Base-by-base conservation (phyloP, 2,888 invertebrate genomes). In the Fabriciana adippe region DNA sequence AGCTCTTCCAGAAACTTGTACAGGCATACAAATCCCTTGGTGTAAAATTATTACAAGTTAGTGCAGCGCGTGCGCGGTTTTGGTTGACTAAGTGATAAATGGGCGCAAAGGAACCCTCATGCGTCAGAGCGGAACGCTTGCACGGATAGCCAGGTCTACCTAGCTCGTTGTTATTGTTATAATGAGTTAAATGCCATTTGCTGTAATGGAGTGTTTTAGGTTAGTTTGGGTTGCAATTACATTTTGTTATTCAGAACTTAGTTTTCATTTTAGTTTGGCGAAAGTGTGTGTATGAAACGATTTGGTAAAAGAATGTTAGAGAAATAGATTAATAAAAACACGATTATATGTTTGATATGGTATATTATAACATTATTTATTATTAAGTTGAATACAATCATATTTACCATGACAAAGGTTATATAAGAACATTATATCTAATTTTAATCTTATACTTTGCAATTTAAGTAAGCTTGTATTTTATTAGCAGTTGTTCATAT, bases 11-110 rank as follows among this genome's bases (percentile, higher is more conserved):
- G 8, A 41, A 2, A 41, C 8, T 11, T 11, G 35, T 11, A 41
- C 11, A 41, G 2, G 11, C 80, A 84, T 79, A 75, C 78, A 55
- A 64, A 74, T 76, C 75, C 75, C 77, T 64, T 54, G 73, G 75
- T 76, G 78, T 78, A 78, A 83, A 83, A 79, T 82, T 80, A 77
- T 76, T 76, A 76, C 74, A 75, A 77, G 76, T 79, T 70, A 72
- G 68, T 47, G 59, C 50, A 55, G 70, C 75, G 75, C 74, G 68
- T 72, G 73, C 74, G 75, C 71, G 74, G 77, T 76, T 74, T 74
- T 78, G 78, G 76, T 74, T 76, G 75, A 76, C 80, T 81, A 79
- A 81, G 80, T 81, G 81, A 81, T 81, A 79, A 79, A 81, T 81
- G 79, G 74, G 72, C 72, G 69, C 73, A 75, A 72, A 76, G 79